Percentiles rank a stretch among this genome's conserved stretches.
Evolutionary conservation across 2,113 vertebrate genomes (phyloP).

Genomic region (Onychostruthus taczanowskii): DNA sequence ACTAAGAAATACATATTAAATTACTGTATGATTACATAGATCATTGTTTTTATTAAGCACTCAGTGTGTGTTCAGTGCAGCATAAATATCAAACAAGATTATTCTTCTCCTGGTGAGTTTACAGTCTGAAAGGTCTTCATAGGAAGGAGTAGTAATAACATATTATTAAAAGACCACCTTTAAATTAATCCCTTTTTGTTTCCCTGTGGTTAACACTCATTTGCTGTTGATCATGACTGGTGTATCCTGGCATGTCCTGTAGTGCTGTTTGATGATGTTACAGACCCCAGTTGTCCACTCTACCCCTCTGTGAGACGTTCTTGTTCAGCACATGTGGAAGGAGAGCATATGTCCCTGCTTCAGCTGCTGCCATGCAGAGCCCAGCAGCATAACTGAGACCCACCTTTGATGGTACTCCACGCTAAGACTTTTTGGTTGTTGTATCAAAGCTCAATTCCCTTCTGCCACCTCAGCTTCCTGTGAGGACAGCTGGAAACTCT

Average conservation of each 20-base stretch:
- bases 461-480: not conserved
- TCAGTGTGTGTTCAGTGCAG: not conserved
- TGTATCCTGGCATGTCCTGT: not conserved
- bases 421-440: not conserved
- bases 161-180: not conserved
- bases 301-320: not conserved
- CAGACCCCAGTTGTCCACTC: constrained; percentile 1
- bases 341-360: not conserved
- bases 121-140: not conserved
- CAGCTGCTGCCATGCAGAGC: not conserved
- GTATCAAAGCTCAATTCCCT: not conserved
- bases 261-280: not conserved
- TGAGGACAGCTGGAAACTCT: constrained; percentile 39
- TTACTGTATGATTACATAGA: not conserved
- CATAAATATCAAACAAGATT: constrained; percentile 17
- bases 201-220: not conserved
- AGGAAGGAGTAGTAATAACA: not conserved
- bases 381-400: not conserved
- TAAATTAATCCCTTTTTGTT: constrained; percentile 21
- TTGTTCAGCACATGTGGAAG: not conserved
- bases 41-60: constrained; percentile 27
- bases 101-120: not conserved
- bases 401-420: not conserved
- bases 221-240: not conserved
- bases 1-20: not conserved